Evolutionary conservation across 1,140 invertebrate species (phyloP).

Genomic region (Augochlora pura): DNA sequence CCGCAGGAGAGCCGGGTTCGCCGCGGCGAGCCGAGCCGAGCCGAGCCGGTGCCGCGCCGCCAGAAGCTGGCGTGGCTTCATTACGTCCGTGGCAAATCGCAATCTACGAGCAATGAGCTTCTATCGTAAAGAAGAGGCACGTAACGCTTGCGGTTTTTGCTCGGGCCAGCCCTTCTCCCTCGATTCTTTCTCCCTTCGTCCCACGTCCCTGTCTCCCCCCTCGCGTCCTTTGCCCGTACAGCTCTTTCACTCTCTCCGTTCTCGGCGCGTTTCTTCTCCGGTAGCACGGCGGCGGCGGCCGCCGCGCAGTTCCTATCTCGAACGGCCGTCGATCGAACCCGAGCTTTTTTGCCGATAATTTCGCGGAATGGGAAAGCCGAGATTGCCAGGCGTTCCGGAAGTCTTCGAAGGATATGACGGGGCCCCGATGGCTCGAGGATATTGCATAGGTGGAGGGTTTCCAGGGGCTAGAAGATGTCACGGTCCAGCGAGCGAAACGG

Average conservation of each 20-base stretch:
- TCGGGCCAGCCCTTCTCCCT: constrained; percentile 38
- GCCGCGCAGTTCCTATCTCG: constrained; percentile 35
- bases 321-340: constrained; percentile 45
- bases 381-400: constrained; percentile 24
- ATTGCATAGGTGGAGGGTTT: neutral
- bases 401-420: neutral
- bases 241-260: no score
- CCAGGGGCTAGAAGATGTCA: neutral
- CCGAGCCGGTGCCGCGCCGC: constrained; percentile 10
- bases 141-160: constrained; percentile 73
- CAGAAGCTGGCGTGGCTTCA: constrained; percentile 72
- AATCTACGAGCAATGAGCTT: constrained; percentile 78
- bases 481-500: neutral
- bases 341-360: constrained; percentile 75
- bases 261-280: constrained; percentile 20
- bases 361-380: constrained; percentile 73
- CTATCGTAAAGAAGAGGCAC: constrained; percentile 70
- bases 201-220: no score
- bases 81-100: constrained; percentile 79
- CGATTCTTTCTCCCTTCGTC: constrained; percentile 28
- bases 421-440: neutral
- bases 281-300: neutral
- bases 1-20: neutral
- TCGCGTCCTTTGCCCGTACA: no score
- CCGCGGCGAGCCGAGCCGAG: neutral